Evolutionary conservation across 2,888 invertebrate genomes (phyloP), one percentile per base, ranked within the genome.

Genomic region (Spicauda simplicius): DNA sequence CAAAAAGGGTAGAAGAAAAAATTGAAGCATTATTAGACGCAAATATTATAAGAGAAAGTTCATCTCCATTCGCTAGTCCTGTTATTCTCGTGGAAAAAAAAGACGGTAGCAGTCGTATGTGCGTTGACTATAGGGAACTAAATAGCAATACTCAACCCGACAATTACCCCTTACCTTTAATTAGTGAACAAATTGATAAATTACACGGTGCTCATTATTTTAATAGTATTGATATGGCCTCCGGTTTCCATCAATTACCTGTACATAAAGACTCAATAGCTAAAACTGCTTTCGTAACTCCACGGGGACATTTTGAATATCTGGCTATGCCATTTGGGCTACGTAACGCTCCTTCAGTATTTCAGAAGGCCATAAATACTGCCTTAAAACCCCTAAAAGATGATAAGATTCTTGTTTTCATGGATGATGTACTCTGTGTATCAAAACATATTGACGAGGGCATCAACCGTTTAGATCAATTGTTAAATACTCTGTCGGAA

Each of bases 351-450:
- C 54, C 55, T 1, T 71, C 76, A 0, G 77, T 79, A 10, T 76
- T 70, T 59, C 74, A 73, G 45, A 33, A 72, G 3, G 58, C 68
- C 16, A 74, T 73, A 1, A 72, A 70, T 57, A 63, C 48, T 12
- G 73, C 74, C 0, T 20, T 71, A 37, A 55, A n/a, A 0, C 59
- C 65, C 0, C 56, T 75, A 6, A 10, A 69, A 4, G 63, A 56
- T 19, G 58, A 20, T n/a, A 59, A 59, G 54, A 70, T 66, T 14
- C 73, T 74, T 2, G 76, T 78, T 0, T 80, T 80, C 19, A 68
- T 79, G 0, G 79, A 79, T 66, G 79, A 80, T 33, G 74, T 79
- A 3, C 25, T 78, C 0, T 65, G 64, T 0, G 71, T 73, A 50
- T 70, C 73, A 12, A 8, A n/a, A 3, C 2, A 50, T 8, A 33